Base-by-base conservation (phyloP, 2,113 vertebrate species). In the Phodopus roborovskii region DNA sequence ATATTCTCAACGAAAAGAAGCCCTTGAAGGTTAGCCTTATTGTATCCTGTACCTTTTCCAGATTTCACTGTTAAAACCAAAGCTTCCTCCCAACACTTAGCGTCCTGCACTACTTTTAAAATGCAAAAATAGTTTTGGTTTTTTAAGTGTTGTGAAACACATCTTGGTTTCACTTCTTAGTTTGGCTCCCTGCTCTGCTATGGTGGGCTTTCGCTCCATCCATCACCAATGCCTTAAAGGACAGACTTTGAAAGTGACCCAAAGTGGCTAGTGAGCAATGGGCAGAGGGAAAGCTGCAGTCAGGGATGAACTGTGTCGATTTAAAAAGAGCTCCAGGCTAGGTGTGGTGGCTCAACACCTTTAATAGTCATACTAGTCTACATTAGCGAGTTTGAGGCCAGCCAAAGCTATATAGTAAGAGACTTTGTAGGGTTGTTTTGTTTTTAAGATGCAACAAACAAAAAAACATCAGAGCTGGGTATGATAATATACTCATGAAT, bases 31-130 rank as follows among this genome's bases (percentile, higher is more conserved):
- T 36, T 91, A 68, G 91, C 74, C 90, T 94, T 94, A 83, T 81
- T 64, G 13, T 85, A 64, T 90, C 62, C 58, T 77, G 19, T 92
- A 56, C 19, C 33, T 75, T 96, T 77, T 60, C 60, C 66, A 89
- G 30, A 93, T 94, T 95, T 96, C 58, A 87, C 78, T 93, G 58
- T 78, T 93, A 84, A 93, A 75, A 62, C 58, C 24, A 36, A 89
- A 77, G 12, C 70, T 88, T 75, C 53, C 71, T 93, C 50, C 74
- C 26, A 50, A 90, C 85, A 53, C 58, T 95, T 90, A 30, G 82
- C 20, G 84, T 73, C 56, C 75, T 78, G 71, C 36, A 90, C 78
- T 94, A 92, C 92, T 97, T 96, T 96, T 88, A 62, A 66, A 95
- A 96, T n/a, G n/a, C n/a, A n/a, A n/a, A n/a, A n/a, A n/a, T n/a